These are phyloP conservation scores for Irena cyanogastra DNA, from an alignment of 2,113 vertebrate species.

Conservation along the genomic window DNA sequence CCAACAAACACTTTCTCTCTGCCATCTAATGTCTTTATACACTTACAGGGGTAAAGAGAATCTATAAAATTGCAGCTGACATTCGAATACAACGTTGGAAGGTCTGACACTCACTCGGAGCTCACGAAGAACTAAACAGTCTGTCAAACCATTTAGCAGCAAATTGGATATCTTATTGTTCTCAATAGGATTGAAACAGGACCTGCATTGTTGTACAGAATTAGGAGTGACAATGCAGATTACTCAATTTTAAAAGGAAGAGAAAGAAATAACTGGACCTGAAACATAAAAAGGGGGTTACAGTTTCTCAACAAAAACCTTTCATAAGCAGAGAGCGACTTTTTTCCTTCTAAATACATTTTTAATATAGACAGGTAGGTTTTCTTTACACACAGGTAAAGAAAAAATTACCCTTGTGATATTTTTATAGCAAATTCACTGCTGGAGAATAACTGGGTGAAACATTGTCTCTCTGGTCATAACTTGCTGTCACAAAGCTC, in stretches of 20 bases:
- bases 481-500: neutral
- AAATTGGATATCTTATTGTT: slow-evolving; percentile 53
- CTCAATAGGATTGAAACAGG: slow-evolving; percentile 27
- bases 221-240: slow-evolving; percentile 36
- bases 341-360: neutral
- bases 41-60: slow-evolving; percentile 23
- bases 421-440: neutral
- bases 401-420: neutral
- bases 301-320: neutral
- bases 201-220: slow-evolving; percentile 19
- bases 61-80: slow-evolving; percentile 40
- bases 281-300: neutral
- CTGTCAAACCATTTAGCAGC: slow-evolving; percentile 36
- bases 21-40: slow-evolving; percentile 23
- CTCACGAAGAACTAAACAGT: slow-evolving; percentile 9
- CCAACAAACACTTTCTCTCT: slow-evolving; percentile 30
- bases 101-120: neutral
- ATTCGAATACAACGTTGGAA: neutral
- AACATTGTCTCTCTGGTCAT: neutral
- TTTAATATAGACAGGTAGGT: neutral
- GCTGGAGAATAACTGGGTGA: neutral
- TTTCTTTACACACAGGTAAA: neutral
- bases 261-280: neutral
- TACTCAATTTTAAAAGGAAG: neutral
- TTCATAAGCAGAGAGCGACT: neutral